A percentile compares a stretch with the other conserved stretches of the same genome.
Conservation (phyloP, 1,140 invertebrate species). For the Drusus annulatus region DNA sequence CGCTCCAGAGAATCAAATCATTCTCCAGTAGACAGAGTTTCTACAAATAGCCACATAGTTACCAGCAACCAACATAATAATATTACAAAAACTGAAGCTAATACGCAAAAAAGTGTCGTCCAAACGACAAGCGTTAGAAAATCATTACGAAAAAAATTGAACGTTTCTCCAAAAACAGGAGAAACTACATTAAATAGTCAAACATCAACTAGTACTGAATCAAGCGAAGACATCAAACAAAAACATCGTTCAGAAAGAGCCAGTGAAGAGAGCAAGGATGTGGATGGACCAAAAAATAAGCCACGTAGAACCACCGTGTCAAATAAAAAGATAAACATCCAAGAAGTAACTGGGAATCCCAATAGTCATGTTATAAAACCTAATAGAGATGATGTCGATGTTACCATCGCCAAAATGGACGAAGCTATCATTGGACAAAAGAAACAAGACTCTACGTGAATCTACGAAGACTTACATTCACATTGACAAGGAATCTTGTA, state of each 20-base stretch:
- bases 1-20: not conserved
- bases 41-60: not conserved
- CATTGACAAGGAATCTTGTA: too few species aligned
- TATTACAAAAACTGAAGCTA: slow-evolving; percentile 57
- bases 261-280: slow-evolving; percentile 51
- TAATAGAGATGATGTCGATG: not conserved
- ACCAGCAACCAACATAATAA: not conserved
- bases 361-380: slow-evolving; percentile 14
- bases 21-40: not conserved
- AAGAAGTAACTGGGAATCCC: slow-evolving; percentile 34
- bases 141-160: slow-evolving; percentile 52
- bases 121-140: slow-evolving; percentile 54
- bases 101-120: slow-evolving; percentile 58
- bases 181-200: slow-evolving; percentile 16
- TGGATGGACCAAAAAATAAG: not conserved
- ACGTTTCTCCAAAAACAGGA: slow-evolving; percentile 5
- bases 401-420: slow-evolving; percentile 55
- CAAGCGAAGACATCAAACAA: not conserved
- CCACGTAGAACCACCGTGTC: not conserved
- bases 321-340: slow-evolving; percentile 3
- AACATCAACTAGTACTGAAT: slow-evolving; percentile 31
- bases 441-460: slow-evolving; percentile 36
- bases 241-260: slow-evolving; percentile 51
- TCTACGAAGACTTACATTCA: too few species aligned
- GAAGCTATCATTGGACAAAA: slow-evolving; percentile 53